Evolutionary conservation across 2,113 vertebrate genomes (phyloP).

Genomic region (Amphiprion percula): DNA sequence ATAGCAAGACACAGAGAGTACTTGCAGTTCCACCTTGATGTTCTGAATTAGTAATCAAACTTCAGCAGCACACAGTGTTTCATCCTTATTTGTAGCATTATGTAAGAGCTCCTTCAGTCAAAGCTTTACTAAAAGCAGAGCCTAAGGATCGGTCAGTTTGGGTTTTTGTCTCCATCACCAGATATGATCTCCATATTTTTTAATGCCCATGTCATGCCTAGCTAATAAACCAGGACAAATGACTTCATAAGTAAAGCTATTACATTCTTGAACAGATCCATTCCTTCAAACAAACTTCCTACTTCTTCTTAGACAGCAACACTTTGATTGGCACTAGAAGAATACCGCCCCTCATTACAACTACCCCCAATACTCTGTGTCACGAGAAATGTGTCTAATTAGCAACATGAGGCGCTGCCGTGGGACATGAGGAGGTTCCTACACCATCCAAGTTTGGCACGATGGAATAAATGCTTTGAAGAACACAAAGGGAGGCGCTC

Average conservation of each 20-base stretch:
- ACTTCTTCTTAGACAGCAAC: neutral
- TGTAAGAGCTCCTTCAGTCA: neutral
- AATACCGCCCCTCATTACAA: constrained; percentile 15
- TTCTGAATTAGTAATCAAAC: constrained; percentile 39
- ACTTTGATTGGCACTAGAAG: constrained; percentile 20
- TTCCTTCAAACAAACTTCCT: neutral
- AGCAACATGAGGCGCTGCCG: constrained; percentile 3
- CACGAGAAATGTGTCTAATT: constrained; percentile 28
- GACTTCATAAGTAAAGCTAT: neutral
- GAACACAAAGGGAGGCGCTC: constrained; percentile 25
- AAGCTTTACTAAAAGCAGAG: neutral
- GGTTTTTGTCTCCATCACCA: neutral
- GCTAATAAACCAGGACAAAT: neutral
- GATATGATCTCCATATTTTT: neutral
- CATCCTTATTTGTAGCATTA: constrained; percentile 25
- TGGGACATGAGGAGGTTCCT: constrained; percentile 12
- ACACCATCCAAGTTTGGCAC: neutral
- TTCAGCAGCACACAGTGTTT: constrained; percentile 12
- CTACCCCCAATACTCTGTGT: constrained; percentile 36
- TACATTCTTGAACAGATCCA: constrained; percentile 13
- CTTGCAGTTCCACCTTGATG: constrained; percentile 38
- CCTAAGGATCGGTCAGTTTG: neutral
- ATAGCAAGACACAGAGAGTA: constrained; percentile 3
- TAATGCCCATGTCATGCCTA: neutral
- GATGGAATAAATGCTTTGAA: constrained; percentile 31